A percentile compares a stretch with the other conserved stretches of the same genome.
These are phyloP conservation scores for Vombatus ursinus DNA, from an alignment of 2,113 vertebrate species.

Conservation along the genomic window DNA sequence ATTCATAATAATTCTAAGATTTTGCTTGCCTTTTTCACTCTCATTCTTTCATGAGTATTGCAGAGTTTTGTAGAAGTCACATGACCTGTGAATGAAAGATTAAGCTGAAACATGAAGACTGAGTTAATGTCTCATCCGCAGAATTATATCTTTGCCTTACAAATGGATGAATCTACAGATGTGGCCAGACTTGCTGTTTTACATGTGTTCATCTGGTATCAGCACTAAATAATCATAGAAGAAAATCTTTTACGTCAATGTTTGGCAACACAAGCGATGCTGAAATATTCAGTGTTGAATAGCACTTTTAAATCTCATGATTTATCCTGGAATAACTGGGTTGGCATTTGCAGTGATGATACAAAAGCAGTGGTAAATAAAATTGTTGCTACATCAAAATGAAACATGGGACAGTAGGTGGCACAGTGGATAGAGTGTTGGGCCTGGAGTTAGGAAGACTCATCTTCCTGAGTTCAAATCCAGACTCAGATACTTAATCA, in stretches of 20 bases:
- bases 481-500: neutral
- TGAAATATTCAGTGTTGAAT: rapidly evolving
- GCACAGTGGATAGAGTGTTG: neutral
- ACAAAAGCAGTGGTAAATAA: neutral
- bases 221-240: rapidly evolving
- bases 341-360: neutral
- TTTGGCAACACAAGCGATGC: neutral
- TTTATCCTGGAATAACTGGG: too few species aligned
- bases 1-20: neutral
- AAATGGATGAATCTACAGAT: neutral
- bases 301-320: rapidly evolving
- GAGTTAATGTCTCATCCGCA: neutral
- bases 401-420: neutral
- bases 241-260: too few species aligned
- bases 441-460: neutral
- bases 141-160: neutral
- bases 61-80: neutral
- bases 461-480: neutral
- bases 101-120: neutral
- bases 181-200: neutral
- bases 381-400: rapidly evolving
- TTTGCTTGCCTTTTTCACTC: neutral
- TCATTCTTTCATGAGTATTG: neutral
- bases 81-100: neutral
- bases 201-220: neutral